phyloP scores from a whole-genome alignment of 2,888 invertebrate species.

The Amorpha juglandis region DNA sequence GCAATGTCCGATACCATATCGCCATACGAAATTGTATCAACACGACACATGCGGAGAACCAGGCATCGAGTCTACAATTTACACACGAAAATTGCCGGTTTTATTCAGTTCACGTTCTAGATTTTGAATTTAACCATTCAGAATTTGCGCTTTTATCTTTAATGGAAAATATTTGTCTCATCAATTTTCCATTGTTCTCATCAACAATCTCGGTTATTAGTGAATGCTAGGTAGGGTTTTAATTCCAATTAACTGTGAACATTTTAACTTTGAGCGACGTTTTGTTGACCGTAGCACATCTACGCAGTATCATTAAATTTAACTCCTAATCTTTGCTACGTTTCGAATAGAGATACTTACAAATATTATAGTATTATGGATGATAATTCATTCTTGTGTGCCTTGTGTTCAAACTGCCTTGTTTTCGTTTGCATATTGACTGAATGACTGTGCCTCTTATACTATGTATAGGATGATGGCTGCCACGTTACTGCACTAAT shows the following conservation, averaged over 20 bases:
- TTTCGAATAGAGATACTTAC: not conserved
- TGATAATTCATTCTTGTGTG: too few species aligned
- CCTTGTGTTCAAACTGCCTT: too few species aligned
- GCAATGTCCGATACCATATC: too few species aligned
- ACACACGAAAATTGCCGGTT: conserved; percentile 32
- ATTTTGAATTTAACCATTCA: not conserved
- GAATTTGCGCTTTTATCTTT: not conserved
- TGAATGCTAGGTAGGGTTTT: not conserved
- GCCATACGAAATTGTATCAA: not conserved
- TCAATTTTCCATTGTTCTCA: not conserved
- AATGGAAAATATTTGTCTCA: not conserved
- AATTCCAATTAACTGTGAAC: not conserved
- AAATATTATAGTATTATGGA: too few species aligned
- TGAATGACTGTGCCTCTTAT: too few species aligned
- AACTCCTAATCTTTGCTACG: not conserved
- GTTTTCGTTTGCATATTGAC: too few species aligned
- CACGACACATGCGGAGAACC: conserved; percentile 16
- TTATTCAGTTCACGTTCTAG: conserved; percentile 32
- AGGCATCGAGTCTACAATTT: conserved; percentile 26
- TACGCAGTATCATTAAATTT: not conserved
- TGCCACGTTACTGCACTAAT: too few species aligned
- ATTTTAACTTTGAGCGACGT: not conserved
- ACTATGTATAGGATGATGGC: too few species aligned
- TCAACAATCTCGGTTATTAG: not conserved
- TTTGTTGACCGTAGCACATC: not conserved